A percentile compares a stretch with the other conserved stretches of the same genome.
These are phyloP conservation scores for Amphimallon solstitiale DNA, from an alignment of 2,888 invertebrate species.

Conservation along the genomic window DNA sequence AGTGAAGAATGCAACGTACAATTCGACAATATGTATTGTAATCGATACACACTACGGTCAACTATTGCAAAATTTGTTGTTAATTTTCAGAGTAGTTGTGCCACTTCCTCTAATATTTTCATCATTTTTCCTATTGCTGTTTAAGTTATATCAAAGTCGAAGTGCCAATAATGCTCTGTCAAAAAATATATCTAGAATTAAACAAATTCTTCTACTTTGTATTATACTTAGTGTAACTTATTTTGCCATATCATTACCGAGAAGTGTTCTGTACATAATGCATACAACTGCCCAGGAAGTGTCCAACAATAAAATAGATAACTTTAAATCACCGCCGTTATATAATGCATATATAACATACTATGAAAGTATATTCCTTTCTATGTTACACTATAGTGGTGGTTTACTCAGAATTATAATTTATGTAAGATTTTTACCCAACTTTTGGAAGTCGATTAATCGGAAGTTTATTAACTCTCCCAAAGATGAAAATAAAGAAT, in stretches of 20 bases:
- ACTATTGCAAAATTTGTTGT: conserved; percentile 54
- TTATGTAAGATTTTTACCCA: conserved; percentile 31
- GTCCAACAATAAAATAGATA: conserved; percentile 44
- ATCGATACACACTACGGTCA: conserved; percentile 65
- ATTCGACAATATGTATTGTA: conserved; percentile 65
- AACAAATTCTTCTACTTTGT: conserved; percentile 53
- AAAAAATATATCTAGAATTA: conserved; percentile 53
- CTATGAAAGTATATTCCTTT: conserved; percentile 34
- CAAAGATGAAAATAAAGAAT: conserved; percentile 17
- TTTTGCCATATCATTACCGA: conserved; percentile 55
- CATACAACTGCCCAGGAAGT: conserved; percentile 49
- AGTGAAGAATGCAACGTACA: conserved; percentile 53
- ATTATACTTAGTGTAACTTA: conserved; percentile 53
- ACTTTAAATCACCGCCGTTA: conserved; percentile 56
- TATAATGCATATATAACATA: conserved; percentile 47
- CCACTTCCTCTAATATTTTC: conserved; percentile 53
- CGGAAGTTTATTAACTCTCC: conserved; percentile 8
- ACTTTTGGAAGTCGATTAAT: conserved; percentile 28
- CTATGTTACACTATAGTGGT: conserved; percentile 44
- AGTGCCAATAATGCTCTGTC: conserved; percentile 50
- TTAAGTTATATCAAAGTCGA: conserved; percentile 53
- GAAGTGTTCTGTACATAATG: conserved; percentile 53
- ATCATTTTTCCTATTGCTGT: conserved; percentile 51
- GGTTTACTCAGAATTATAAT: conserved; percentile 41
- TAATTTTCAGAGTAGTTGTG: conserved; percentile 55